A percentile compares a stretch with the other conserved stretches of the same genome.
These are phyloP conservation scores for Eupithecia abbreviata DNA, from an alignment of 2,888 invertebrate genomes.

Conservation along the genomic window DNA sequence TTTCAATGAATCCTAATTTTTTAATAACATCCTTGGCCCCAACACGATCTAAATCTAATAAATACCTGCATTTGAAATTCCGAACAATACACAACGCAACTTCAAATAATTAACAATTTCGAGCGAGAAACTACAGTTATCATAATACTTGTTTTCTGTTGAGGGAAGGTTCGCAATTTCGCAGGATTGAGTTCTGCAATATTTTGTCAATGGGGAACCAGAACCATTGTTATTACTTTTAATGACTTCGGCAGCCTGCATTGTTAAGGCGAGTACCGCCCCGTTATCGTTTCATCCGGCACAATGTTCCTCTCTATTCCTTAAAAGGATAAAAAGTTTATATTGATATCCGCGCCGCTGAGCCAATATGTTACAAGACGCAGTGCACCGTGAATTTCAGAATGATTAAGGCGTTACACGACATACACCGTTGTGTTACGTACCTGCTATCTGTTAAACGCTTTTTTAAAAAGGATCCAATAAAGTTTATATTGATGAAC, in stretches of 20 bases:
- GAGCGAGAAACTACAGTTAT: background rate
- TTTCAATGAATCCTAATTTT: background rate
- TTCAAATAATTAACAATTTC: background rate
- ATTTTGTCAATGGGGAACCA: background rate
- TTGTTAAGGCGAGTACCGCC: background rate
- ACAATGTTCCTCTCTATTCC: background rate
- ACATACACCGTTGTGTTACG: slow-evolving; percentile 5
- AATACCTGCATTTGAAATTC: background rate
- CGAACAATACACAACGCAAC: background rate
- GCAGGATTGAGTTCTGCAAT: background rate
- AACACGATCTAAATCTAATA: background rate
- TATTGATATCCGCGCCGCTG: background rate
- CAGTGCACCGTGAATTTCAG: slow-evolving; percentile 16
- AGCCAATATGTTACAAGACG: background rate
- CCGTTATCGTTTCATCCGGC: background rate
- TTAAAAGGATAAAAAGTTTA: background rate
- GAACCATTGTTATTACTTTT: background rate
- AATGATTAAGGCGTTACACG: slow-evolving; percentile 9
- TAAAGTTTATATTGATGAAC: too few relatives aligned
- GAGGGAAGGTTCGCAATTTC: background rate
- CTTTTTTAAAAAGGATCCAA: background rate
- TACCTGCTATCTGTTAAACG: background rate
- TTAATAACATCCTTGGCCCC: background rate
- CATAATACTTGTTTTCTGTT: background rate
- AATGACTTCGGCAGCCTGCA: background rate